Base-by-base conservation (phyloP, 2,113 vertebrate species). In the Colossoma macropomum region DNA sequence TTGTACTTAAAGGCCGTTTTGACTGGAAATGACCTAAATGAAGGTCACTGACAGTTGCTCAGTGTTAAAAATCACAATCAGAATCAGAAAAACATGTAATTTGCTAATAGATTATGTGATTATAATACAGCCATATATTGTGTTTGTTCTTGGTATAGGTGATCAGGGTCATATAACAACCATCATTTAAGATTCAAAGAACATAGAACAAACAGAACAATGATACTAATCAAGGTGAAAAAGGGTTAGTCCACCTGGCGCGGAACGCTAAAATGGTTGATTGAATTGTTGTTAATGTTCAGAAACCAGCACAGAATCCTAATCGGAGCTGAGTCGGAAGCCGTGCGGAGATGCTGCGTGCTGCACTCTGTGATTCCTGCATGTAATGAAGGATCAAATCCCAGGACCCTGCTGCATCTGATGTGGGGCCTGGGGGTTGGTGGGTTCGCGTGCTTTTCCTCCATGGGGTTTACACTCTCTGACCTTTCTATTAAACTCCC, bases 391-490 rank as follows among this genome's bases (percentile, higher is more conserved):
- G 5, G 21, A 60, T 41, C 32, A 70, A 41, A 23, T 41, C 68
- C 21, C 34, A 45, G 19, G 32, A 80, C 19, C 34, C 34, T 71
- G 34, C 21, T 34, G 41, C 3, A 56, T 38, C 21, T 34, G 10
- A 75, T 60, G 16, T 30, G 28, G 19, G 32, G 52, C 28, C 74
- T 15, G 52, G 74, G 50, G 30, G 54, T 38, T 69, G 66, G 30
- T 19, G 32, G 32, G 30, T 69, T 38, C 9, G 30, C 38, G 34
- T 88, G 27, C 41, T 27, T 76, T 74, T 80, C 76, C 72, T 83
- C 84, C 30, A 70, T 79, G 65, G 75, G 87, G 86, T 85, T 62
- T 82, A 73, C 76, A 75, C 70, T 70, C 56, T 60, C 78, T 25
- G 56, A 75, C 75, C 76, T 84, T 75, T 79, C 68, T 72, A 71